Evolutionary conservation across 2,888 invertebrate species (phyloP).

Genomic region (Trissoscelio sp.): DNA sequence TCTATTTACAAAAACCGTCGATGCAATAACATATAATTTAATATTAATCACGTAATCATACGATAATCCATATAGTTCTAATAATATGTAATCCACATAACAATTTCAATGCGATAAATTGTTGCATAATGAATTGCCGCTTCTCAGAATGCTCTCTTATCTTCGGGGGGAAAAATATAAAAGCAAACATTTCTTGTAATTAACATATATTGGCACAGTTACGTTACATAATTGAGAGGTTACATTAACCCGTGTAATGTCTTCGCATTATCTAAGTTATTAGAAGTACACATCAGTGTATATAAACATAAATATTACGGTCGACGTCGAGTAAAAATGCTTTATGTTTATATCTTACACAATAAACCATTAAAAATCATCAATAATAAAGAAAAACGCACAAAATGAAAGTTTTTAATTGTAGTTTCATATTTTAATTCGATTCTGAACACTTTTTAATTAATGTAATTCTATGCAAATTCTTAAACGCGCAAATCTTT

Average conservation of each 20-base stretch:
- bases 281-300: neutral
- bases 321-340: neutral
- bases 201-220: conserved; percentile 49
- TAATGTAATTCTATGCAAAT: neutral
- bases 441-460: neutral
- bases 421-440: no score
- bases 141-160: conserved; percentile 46
- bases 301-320: conserved; percentile 35
- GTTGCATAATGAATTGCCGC: conserved; percentile 42
- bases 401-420: no score
- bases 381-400: neutral
- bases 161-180: conserved; percentile 15
- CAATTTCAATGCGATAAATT: conserved; percentile 41
- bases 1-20: no score
- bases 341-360: conserved; percentile 8
- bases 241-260: conserved; percentile 51
- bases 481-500: neutral
- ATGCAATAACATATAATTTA: conserved; percentile 29
- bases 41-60: conserved; percentile 32
- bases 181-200: conserved; percentile 48
- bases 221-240: conserved; percentile 61
- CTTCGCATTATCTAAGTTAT: conserved; percentile 49
- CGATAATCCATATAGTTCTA: conserved; percentile 36
- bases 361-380: conserved; percentile 18
- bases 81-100: conserved; percentile 39